phyloP scores from a whole-genome alignment of 2,888 invertebrate species.

The Willowsia nigromaculata region DNA sequence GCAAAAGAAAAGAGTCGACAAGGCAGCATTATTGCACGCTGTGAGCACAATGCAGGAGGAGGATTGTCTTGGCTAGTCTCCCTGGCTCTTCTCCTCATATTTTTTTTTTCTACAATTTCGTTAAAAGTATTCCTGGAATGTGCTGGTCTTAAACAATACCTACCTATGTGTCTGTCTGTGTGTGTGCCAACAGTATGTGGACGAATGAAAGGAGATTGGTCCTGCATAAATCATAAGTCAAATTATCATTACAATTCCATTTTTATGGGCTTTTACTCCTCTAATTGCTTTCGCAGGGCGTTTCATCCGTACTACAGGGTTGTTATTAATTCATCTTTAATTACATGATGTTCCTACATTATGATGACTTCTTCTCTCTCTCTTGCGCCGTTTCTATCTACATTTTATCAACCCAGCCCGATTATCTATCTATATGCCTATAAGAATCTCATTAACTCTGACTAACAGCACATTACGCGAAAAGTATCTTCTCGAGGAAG shows the following conservation, averaged over 20 bases:
- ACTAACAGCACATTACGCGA: background rate
- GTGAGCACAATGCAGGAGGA: conserved; percentile 64
- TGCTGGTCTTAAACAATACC: background rate
- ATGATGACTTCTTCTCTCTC: conserved; percentile 68
- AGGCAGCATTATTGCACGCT: conserved; percentile 67
- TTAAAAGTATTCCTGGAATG: conserved; percentile 65
- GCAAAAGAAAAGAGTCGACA: conserved; percentile 59
- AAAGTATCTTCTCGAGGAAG: background rate
- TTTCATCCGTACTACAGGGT: conserved; percentile 61
- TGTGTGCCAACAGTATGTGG: conserved; percentile 7
- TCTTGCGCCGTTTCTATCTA: background rate
- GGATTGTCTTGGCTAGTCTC: conserved; percentile 44
- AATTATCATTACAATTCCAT: conserved; percentile 73
- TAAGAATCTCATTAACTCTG: background rate
- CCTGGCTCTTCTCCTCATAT: no score
- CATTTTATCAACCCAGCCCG: background rate
- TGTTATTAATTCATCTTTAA: conserved; percentile 73
- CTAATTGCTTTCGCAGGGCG: conserved; percentile 73
- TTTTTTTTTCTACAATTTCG: background rate
- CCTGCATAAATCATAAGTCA: conserved; percentile 73
- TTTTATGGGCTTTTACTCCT: conserved; percentile 71
- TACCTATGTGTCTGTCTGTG: background rate
- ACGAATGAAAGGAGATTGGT: conserved; percentile 57
- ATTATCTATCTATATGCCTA: background rate
- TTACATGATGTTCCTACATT: conserved; percentile 69